phyloP scores from a whole-genome alignment of 1,140 invertebrate genomes.

The Danaus melanippus region DNA sequence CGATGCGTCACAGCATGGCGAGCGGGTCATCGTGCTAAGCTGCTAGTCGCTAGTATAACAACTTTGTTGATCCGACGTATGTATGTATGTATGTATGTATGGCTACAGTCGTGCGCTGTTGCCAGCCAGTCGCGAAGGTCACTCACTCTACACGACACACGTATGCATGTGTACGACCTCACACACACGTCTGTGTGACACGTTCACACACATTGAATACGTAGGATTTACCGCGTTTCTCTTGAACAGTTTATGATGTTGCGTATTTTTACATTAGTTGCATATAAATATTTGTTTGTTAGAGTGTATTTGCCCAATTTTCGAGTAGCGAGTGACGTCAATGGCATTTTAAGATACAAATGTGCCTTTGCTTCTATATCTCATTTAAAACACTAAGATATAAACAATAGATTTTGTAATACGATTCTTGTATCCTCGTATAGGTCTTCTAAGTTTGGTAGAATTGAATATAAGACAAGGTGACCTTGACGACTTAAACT shows the following conservation, averaged over 20 bases:
- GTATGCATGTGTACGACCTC: neutral
- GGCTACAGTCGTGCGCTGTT: slow-evolving; percentile 32
- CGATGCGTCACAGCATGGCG: slow-evolving; percentile 53
- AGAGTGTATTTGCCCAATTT: slow-evolving; percentile 5
- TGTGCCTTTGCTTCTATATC: too few species aligned
- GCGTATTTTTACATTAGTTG: slow-evolving; percentile 6
- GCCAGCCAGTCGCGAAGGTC: slow-evolving; percentile 51
- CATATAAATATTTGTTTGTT: slow-evolving; percentile 10
- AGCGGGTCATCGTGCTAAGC: slow-evolving; percentile 55
- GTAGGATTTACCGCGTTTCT: slow-evolving; percentile 7
- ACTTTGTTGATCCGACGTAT: slow-evolving; percentile 34
- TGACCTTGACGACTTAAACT: too few species aligned
- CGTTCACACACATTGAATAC: neutral
- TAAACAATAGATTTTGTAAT: too few species aligned
- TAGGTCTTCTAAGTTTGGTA: too few species aligned
- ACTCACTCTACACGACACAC: slow-evolving; percentile 30
- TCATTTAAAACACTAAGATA: too few species aligned
- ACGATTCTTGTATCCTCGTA: too few species aligned
- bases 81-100: slow-evolving; percentile 24
- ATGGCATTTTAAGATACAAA: neutral
- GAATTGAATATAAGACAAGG: too few species aligned
- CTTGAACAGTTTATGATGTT: slow-evolving; percentile 9
- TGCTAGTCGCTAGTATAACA: slow-evolving; percentile 21
- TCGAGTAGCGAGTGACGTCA: neutral
- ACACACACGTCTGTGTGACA: too few species aligned